Evolutionary conservation across 2,113 vertebrate species (phyloP).

Genomic region (Oenanthe melanoleuca): DNA sequence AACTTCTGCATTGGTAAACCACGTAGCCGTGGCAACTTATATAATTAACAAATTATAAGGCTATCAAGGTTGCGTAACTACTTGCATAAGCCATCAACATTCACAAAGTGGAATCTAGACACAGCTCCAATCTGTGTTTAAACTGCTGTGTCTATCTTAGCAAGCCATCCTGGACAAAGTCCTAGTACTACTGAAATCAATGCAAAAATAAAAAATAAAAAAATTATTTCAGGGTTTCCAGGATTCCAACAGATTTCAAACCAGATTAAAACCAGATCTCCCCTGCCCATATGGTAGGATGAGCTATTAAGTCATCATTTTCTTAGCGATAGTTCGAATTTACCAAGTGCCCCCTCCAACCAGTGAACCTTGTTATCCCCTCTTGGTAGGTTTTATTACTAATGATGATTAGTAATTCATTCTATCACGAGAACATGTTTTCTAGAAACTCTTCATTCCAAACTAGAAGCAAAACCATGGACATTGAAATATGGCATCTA

Average conservation of each 20-base stretch:
- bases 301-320: not conserved
- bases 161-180: not conserved
- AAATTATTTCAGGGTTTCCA: not conserved
- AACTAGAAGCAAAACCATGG: not conserved
- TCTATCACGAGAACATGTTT: not conserved
- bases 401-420: not conserved
- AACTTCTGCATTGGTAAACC: not conserved
- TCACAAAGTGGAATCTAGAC: not conserved
- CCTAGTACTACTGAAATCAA: not conserved
- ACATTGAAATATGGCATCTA: not conserved
- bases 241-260: not conserved
- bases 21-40: rapidly evolving
- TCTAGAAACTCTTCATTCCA: not conserved
- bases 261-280: not conserved
- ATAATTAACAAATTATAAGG: not conserved
- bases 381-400: not conserved
- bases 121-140: not conserved
- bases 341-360: not conserved
- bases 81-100: not conserved
- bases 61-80: not conserved
- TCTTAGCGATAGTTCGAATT: not conserved
- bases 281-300: not conserved
- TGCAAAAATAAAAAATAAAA: not conserved
- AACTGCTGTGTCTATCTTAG: not conserved
- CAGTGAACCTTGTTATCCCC: not conserved